Conservation (phyloP, 2,797 vertebrate genomes). For the Pteropus rufus region DNA sequence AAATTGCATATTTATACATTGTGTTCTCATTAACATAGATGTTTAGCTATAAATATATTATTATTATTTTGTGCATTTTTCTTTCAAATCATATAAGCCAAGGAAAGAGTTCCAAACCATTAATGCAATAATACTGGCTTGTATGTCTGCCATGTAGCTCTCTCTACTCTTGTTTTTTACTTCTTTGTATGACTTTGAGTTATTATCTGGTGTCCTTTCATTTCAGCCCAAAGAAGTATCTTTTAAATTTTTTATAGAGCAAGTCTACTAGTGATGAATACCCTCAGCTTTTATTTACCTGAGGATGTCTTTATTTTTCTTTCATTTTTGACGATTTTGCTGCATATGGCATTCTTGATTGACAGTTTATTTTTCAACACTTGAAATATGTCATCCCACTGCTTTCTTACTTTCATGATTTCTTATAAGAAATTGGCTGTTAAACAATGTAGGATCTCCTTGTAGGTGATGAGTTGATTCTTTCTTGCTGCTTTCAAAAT, state of each 20-base stretch:
- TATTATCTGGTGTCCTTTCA: neutral
- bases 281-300: neutral
- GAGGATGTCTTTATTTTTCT: neutral
- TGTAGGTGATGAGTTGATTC: neutral
- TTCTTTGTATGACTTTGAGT: neutral
- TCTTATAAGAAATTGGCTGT: neutral
- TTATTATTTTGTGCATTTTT: neutral
- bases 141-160: neutral
- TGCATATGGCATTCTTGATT: neutral
- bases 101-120: neutral
- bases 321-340: neutral
- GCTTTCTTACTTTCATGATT: too few species aligned
- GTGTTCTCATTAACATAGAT: neutral
- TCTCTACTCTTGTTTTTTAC: neutral
- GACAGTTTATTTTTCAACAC: neutral
- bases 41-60: neutral
- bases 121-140: neutral
- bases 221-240: neutral
- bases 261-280: neutral
- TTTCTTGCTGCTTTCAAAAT: neutral
- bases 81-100: neutral
- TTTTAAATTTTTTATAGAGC: neutral
- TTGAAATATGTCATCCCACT: too few species aligned
- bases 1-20: neutral
- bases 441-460: neutral